Evolutionary conservation across 64 coral and sea anemone species (phyloP), one percentile per base, ranked within the genome.

Genomic region (Porites lutea): DNA sequence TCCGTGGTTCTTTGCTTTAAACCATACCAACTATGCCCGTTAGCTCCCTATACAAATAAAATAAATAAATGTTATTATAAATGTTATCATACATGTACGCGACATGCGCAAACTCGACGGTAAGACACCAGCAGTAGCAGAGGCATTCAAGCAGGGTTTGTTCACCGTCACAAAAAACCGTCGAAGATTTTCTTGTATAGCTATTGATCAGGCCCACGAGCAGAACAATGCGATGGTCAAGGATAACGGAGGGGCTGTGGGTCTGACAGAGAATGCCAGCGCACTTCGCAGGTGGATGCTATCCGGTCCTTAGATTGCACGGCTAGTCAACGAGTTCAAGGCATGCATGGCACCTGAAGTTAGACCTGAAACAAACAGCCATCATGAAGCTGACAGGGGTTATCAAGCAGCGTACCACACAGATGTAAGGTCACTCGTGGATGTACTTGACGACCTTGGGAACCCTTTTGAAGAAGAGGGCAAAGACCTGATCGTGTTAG

Each of bases 171-270:
- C 80, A 13, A 82, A 88, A 45, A 74, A 49, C 13, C 20, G 52
- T n/a, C 59, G 58, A 23, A 45, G 55, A 13, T 93, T 88, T 63
- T 93, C 65, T 5, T 2, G 71, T 21, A 89, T 94, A 12, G 93
- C 93, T n/a, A 89, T 90, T 8, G 53, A 55, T 55, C 53, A 55
- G 11, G 67, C 67, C 67, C 67, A 70, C 22, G 71, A 94, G 18
- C 79, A 94, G 48, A 94, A 94, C 73, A 94, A 94, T 83, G 61
- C 88, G 5, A 80, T 88, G 63, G 86, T 88, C 3, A 93, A 93
- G 52, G 92, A 54, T 5, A 84, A 95, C 16, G 93, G 88, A 27
- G 88, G 93, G 8, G 93, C 79, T 14, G 93, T 95, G 1, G 88
- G 88, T 6, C 63, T 90, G 57, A 90, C 93, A 62, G 93, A 95